Conservation (phyloP, 2,113 vertebrate species). For the Neotoma lepida region DNA sequence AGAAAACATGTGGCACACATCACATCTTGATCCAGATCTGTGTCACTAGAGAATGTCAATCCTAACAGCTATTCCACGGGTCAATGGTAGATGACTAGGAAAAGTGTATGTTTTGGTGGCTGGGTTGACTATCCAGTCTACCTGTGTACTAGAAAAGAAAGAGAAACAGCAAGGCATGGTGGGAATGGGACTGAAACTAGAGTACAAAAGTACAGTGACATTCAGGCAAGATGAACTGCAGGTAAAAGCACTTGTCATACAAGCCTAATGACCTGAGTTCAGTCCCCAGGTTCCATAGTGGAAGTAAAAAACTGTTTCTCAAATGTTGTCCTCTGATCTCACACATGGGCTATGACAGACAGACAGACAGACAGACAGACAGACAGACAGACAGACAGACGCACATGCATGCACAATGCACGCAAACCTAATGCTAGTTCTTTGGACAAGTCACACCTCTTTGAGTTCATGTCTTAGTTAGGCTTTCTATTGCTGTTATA, state of each 20-base stretch:
- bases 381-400: not conserved
- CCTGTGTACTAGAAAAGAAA: not conserved
- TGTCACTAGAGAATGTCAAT: constrained; percentile 21
- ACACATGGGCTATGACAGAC: not conserved
- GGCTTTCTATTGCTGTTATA: not conserved
- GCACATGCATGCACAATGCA: too few relatives aligned
- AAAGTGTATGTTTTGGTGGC: not conserved
- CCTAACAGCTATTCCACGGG: not conserved
- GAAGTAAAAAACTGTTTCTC: not conserved
- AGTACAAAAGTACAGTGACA: not conserved
- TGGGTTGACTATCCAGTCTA: not conserved
- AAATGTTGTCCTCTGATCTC: not conserved
- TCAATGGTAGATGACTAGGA: not conserved
- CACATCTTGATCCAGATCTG: constrained; percentile 19
- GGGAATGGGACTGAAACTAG: not conserved
- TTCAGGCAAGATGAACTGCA: not conserved
- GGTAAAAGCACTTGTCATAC: not conserved
- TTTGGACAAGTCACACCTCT: not conserved
- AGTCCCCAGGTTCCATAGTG: too few relatives aligned
- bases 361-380: not conserved
- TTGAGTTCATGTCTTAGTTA: not conserved
- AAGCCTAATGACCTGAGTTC: not conserved
- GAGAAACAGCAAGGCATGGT: not conserved
- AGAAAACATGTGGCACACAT: not conserved
- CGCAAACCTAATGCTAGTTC: not conserved